Evolutionary conservation across 2,797 vertebrate genomes (phyloP).

Genomic region (Microchirus variegatus): DNA sequence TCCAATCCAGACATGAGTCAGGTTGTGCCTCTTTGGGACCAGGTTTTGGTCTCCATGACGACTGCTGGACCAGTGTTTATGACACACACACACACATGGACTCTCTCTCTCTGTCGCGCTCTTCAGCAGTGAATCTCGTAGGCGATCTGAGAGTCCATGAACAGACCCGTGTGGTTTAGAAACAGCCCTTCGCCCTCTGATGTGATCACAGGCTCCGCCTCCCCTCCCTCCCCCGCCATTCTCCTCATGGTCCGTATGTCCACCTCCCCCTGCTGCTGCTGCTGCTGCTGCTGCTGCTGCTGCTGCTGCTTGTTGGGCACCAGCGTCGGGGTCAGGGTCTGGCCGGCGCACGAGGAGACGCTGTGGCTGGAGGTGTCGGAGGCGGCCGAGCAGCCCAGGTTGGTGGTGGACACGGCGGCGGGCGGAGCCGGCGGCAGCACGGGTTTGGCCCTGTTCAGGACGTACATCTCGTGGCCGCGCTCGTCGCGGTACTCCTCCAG

Average conservation of each 20-base stretch:
- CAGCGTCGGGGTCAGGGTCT: slow-evolving; percentile 53
- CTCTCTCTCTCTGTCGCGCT: not conserved
- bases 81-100: not conserved
- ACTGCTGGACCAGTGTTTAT: too few relatives aligned
- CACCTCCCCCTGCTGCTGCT: slow-evolving; percentile 55
- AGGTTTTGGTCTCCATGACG: too few relatives aligned
- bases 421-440: slow-evolving; percentile 70
- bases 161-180: slow-evolving; percentile 82
- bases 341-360: slow-evolving; percentile 51
- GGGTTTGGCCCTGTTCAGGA: slow-evolving; percentile 88
- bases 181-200: slow-evolving; percentile 83
- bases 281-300: slow-evolving; percentile 63
- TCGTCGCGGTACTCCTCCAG: slow-evolving; percentile 90
- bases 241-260: slow-evolving; percentile 76
- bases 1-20: not conserved
- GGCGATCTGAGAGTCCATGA: slow-evolving; percentile 87
- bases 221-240: slow-evolving; percentile 82
- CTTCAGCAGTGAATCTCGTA: slow-evolving; percentile 91
- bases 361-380: slow-evolving; percentile 69
- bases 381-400: slow-evolving; percentile 52
- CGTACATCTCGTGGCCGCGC: slow-evolving; percentile 90
- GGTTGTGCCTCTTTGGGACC: not conserved
- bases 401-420: slow-evolving; percentile 65
- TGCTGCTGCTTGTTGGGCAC: slow-evolving; percentile 60
- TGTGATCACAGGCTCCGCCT: slow-evolving; percentile 76